Base-by-base conservation (phyloP, 2,113 vertebrate species). In the Dendrocopos noguchii region DNA sequence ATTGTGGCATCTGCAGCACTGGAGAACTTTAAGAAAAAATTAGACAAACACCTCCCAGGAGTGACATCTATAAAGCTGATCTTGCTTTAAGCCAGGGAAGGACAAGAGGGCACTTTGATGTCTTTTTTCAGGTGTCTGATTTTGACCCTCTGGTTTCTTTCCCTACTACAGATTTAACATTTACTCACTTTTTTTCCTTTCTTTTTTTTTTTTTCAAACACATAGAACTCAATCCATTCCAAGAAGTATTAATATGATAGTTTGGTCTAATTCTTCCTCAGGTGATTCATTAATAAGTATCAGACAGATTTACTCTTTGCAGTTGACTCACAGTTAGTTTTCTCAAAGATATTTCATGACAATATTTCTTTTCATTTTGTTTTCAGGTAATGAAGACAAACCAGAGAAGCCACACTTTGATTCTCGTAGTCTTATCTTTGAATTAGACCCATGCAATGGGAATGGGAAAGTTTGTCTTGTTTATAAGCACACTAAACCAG, bases 381-480 rank as follows among this genome's bases (percentile, higher is more conserved):
- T 95, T 96, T 94, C 90, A 98, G 97, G 64, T 77, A 84, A 81
- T 55, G 95, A 95, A 36, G 95, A 87, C 42, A 95, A 96, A 80
- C 97, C 96, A 14, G 95, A 97, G 75, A 97, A 97, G 44, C 99
- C 99, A 33, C 99, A 98, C 94, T 99, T 99, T 96, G 98, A 99
- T 93, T 98, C 98, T 75, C 98, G 98, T 61, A 99, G 98, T 76
- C 97, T 98, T 63, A 98, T 99, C 90, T 99, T 99, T 93, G 99
- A 99, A 89, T 95, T 99, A 95, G 99, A 99, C 91, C 97, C 98
- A 10, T 99, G 99, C 72, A 97, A 97, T 18, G 99, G 99, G 21
- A 99, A 98, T 91, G 99, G 99, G 46, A 99, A 99, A 94, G 99
- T 99, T 74, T 99, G 99, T 91, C 98, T 99, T 17, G 99, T 99